phyloP scores from a whole-genome alignment of 2,113 vertebrate genomes.

The Platysteira castanea region DNA sequence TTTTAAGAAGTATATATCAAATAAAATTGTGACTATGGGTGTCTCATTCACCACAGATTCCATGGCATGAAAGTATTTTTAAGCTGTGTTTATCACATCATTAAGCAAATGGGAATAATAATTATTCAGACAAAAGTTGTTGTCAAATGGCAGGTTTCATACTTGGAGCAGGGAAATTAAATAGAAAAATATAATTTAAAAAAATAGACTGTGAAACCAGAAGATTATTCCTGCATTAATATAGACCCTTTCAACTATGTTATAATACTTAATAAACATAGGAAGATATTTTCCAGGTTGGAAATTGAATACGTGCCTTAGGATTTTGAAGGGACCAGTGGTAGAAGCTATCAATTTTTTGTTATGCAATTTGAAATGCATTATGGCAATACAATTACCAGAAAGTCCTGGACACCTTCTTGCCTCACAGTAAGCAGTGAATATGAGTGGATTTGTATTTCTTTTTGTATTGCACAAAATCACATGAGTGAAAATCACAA shows the following conservation, averaged over 20 bases:
- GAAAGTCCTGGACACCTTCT: neutral
- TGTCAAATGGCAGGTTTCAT: neutral
- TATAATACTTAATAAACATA: neutral
- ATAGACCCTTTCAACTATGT: neutral
- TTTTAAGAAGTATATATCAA: slow-evolving; percentile 58
- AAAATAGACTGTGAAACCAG: neutral
- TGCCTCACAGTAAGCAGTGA: neutral
- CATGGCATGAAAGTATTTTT: slow-evolving; percentile 41
- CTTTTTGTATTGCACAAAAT: neutral
- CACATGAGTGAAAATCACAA: neutral
- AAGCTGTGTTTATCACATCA: slow-evolving; percentile 27
- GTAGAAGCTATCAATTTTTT: neutral
- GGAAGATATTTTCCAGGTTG: neutral
- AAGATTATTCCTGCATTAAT: neutral
- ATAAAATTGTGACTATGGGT: slow-evolving; percentile 59
- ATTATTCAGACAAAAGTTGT: slow-evolving; percentile 25
- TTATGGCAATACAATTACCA: neutral
- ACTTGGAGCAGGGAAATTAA: neutral
- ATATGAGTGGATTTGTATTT: neutral
- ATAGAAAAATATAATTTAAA: too few relatives aligned
- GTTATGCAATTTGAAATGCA: neutral
- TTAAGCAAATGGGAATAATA: neutral
- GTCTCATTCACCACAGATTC: slow-evolving; percentile 46
- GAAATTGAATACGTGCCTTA: neutral
- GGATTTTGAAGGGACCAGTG: neutral